These are phyloP conservation scores for Empidonax traillii DNA, from an alignment of 2,113 vertebrate species.

Conservation along the genomic window DNA sequence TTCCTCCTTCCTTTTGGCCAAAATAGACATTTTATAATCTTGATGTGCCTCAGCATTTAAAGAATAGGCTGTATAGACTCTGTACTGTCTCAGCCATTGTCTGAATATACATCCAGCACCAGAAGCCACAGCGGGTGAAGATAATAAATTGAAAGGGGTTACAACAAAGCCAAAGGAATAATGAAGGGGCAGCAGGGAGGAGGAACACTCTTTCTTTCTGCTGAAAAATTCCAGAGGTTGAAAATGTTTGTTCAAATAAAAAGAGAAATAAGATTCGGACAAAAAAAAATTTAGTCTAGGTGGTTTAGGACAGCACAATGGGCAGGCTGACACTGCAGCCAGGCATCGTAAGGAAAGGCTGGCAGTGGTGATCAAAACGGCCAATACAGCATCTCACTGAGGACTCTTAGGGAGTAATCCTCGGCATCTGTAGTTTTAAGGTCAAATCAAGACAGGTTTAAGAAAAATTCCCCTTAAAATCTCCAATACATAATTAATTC, in stretches of 20 bases:
- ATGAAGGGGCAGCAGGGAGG: accelerated
- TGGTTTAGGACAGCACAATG: neutral
- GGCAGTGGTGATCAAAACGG: neutral
- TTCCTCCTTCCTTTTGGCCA: neutral
- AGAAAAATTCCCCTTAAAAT: neutral
- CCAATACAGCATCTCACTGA: neutral
- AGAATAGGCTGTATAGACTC: neutral
- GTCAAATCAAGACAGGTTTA: neutral
- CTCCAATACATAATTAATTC: neutral
- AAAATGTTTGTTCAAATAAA: neutral
- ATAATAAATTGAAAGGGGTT: neutral
- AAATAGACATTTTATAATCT: neutral
- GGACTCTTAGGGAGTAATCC: neutral
- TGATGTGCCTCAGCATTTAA: neutral
- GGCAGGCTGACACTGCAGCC: neutral
- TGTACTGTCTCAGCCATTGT: neutral
- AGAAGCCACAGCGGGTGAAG: neutral
- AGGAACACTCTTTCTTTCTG: neutral
- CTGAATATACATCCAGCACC: neutral
- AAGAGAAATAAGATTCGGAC: neutral
- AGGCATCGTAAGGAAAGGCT: neutral
- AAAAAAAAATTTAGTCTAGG: neutral
- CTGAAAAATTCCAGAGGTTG: neutral
- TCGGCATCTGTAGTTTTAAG: neutral
- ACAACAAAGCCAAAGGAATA: neutral